These are phyloP conservation scores for Rotaria magnacalcarata DNA, from an alignment of 2,888 invertebrate genomes.

Conservation along the genomic window DNA sequence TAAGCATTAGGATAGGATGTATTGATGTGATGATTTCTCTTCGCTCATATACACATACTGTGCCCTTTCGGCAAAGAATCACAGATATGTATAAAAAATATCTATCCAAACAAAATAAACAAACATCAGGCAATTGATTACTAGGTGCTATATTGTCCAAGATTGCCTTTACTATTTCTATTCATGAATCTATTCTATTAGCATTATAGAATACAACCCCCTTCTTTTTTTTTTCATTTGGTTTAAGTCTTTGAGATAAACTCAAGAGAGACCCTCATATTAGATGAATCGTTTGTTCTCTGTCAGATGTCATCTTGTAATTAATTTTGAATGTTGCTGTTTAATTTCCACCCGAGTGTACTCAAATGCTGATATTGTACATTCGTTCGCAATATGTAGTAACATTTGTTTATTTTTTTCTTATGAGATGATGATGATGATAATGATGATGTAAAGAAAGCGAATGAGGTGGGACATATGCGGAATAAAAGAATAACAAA, in stretches of 20 bases:
- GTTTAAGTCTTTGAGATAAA: not conserved
- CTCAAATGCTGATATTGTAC: not conserved
- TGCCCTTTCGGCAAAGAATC: not conserved
- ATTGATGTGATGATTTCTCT: constrained; percentile 10
- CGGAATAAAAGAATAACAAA: not conserved
- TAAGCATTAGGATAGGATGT: not conserved
- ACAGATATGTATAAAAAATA: not conserved
- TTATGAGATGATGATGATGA: not conserved
- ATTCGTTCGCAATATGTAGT: not conserved
- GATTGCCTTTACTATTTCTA: not conserved
- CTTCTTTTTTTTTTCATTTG: too few relatives aligned
- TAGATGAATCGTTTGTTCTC: not conserved
- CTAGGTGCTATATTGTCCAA: not conserved
- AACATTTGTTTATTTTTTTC: not conserved
- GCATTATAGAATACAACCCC: too few relatives aligned
- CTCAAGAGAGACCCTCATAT: not conserved
- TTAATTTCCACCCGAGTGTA: not conserved
- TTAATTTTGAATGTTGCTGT: too few relatives aligned
- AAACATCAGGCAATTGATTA: not conserved
- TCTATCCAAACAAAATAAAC: not conserved
- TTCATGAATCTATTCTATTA: not conserved
- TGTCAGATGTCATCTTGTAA: not conserved
- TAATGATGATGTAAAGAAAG: not conserved
- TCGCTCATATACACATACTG: not conserved
- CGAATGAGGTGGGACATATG: not conserved